Base-by-base conservation (phyloP, 2,888 invertebrate species). In the Sisyra nigra region DNA sequence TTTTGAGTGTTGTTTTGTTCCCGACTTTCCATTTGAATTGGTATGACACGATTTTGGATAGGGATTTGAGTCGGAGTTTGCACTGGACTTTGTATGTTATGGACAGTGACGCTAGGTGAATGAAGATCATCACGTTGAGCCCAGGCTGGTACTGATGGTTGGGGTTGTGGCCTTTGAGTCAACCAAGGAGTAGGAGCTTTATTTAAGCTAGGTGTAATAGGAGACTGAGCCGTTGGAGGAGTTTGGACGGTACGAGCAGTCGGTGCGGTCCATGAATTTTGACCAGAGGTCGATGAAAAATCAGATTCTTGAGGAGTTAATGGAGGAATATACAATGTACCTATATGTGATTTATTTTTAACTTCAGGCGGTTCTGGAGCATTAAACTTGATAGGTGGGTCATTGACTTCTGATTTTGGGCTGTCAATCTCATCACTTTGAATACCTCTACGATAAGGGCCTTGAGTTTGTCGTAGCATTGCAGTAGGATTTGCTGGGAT, bases 401-500 rank as follows among this genome's bases (percentile, higher is more conserved):
- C 55, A 39, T 55, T 60, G 34, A 55, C 57, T 45, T 54, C 55
- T 36, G 56, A 55, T 45, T 52, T 56, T n/a, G 52, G 53, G 17
- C 52, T 49, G 19, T 52, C 51, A 38, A 48, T 47, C 50, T 53
- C 51, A 29, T 45, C 48, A 11, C 19, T 33, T 30, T 32, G 34
- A 13, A 39, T n/a, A 18, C 39, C 36, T 43, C 49, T 57, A 44
- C 57, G 52, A 44, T 55, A 52, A 1, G 80, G 78, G 45, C 77
- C 76, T 47, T 76, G 72, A 3, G 80, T 78, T 65, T 77, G 79
- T 49, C 76, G 68, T 47, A 80, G 58, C 62, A 74, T 66, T 18
- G 76, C 74, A 59, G 80, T 80, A 1, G 80, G 80, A 56, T 80
- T 80, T 47, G 76, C 68, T 6, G 80, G 80, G 40, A 80, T 80